Conservation (phyloP, 1,140 invertebrate genomes). For the Drosophila serrata region DNA sequence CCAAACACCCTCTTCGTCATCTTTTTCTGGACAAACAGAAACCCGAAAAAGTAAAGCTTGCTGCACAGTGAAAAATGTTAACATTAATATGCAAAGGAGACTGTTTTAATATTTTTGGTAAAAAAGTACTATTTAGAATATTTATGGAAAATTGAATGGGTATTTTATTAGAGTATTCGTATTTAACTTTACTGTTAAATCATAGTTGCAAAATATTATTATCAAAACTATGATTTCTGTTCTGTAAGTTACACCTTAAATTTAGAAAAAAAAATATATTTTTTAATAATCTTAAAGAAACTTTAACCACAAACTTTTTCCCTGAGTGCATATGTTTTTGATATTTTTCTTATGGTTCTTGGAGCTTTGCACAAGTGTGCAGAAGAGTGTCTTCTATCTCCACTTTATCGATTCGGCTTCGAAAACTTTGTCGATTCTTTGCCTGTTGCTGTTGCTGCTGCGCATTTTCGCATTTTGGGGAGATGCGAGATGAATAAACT, state of each 20-base stretch:
- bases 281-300: too few species aligned
- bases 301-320: not conserved
- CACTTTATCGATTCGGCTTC: conserved; percentile 65
- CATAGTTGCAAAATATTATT: too few species aligned
- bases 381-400: conserved; percentile 38
- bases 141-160: not conserved
- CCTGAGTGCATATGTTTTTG: conserved; percentile 23
- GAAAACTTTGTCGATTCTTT: conserved; percentile 66
- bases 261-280: too few species aligned
- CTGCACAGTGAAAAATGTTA: conserved; percentile 24
- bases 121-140: not conserved
- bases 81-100: not conserved
- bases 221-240: too few species aligned
- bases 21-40: conserved; percentile 50
- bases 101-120: too few species aligned
- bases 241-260: too few species aligned
- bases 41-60: conserved; percentile 58
- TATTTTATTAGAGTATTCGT: not conserved
- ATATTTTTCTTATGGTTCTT: conserved; percentile 23
- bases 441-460: conserved; percentile 45
- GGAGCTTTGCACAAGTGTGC: conserved; percentile 70
- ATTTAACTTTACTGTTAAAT: too few species aligned
- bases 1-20: conserved; percentile 24
- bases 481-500: conserved; percentile 75
- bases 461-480: conserved; percentile 77